These are phyloP conservation scores for Cyanistes caeruleus DNA, from an alignment of 2,113 vertebrate genomes.

Conservation along the genomic window DNA sequence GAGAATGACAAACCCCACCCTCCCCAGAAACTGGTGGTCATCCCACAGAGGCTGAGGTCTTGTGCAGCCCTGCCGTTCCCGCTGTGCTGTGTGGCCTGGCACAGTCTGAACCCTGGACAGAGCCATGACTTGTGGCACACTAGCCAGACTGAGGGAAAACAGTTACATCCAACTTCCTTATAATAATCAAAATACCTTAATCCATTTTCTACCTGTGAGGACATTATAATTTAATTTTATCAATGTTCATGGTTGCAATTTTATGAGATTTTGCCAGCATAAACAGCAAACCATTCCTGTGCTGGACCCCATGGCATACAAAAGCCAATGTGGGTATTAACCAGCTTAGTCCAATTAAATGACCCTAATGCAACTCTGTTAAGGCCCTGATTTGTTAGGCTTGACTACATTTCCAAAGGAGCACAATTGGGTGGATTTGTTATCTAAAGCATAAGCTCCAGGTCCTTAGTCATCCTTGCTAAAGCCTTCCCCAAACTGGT, in stretches of 20 bases:
- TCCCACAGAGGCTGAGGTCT: background rate
- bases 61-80: background rate
- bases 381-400: constrained; percentile 46
- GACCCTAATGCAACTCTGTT: constrained; percentile 2
- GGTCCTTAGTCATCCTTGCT: constrained; percentile 62
- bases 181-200: background rate
- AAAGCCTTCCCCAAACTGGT: constrained; percentile 41
- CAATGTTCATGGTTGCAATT: background rate
- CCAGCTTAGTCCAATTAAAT: constrained; percentile 69
- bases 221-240: background rate
- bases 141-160: background rate
- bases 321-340: constrained; percentile 34
- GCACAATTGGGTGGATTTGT: constrained; percentile 57
- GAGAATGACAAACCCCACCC: background rate
- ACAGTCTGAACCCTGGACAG: background rate
- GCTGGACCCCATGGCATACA: background rate
- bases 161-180: background rate
- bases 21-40: background rate
- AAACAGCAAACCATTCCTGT: background rate
- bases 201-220: background rate
- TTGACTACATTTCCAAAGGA: constrained; percentile 35
- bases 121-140: background rate
- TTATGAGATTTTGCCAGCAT: background rate
- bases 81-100: background rate
- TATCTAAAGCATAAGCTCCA: constrained; percentile 43